phyloP scores from a whole-genome alignment of 2,797 vertebrate genomes.

The Sardinella longiceps region DNA sequence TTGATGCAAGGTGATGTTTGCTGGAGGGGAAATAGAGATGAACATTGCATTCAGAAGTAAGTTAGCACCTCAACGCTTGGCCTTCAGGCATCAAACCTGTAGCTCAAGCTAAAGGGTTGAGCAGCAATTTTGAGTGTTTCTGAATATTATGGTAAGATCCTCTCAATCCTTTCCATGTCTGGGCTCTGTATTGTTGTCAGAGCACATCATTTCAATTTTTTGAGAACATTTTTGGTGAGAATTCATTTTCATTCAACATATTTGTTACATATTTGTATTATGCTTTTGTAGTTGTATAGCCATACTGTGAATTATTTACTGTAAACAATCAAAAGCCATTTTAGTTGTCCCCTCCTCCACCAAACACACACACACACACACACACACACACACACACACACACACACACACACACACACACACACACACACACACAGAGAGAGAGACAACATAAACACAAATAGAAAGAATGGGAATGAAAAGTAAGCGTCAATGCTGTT shows the following conservation, averaged over 20 bases:
- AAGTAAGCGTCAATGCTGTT: constrained; percentile 26
- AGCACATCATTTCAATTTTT: not conserved
- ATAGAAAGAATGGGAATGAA: not conserved
- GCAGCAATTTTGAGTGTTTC: not conserved
- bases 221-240: not conserved
- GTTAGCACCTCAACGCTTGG: not conserved
- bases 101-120: constrained; percentile 6
- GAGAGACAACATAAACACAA: no score
- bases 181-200: not conserved
- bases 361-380: constrained; percentile 1
- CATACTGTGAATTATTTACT: not conserved
- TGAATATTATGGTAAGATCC: not conserved
- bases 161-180: not conserved
- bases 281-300: not conserved
- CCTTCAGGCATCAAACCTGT: constrained; percentile 40
- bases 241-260: not conserved
- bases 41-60: constrained; percentile 24
- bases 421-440: not conserved
- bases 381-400: not conserved
- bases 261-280: not conserved
- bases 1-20: constrained; percentile 34
- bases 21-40: constrained; percentile 32
- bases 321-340: constrained; percentile 13
- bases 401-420: not conserved
- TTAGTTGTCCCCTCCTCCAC: not conserved